phyloP scores from a whole-genome alignment of 35 echinoderm and acorn worm genomes.

The Nesometra sesokonis region DNA sequence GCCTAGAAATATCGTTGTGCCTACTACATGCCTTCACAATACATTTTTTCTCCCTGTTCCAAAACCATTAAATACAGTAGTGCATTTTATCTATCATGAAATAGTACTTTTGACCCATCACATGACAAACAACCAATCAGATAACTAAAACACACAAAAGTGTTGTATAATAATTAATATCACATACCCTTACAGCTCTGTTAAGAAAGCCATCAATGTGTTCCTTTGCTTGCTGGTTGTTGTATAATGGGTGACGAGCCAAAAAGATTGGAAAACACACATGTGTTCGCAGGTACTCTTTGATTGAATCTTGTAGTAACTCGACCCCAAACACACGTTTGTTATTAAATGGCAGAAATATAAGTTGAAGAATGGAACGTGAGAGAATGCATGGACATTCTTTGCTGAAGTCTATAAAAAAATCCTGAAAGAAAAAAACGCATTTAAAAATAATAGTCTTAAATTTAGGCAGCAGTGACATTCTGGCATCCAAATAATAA shows the following conservation, averaged over 20 bases:
- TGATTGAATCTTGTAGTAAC: slow-evolving; percentile 59
- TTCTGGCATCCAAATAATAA: too few species aligned
- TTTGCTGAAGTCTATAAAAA: slow-evolving; percentile 75
- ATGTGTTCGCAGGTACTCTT: slow-evolving; percentile 49
- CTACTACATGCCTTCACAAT: too few species aligned
- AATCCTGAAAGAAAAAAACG: slow-evolving; percentile 53
- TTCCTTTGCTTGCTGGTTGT: slow-evolving; percentile 82
- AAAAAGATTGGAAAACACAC: slow-evolving; percentile 56
- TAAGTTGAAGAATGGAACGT: slow-evolving; percentile 63
- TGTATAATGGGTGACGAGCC: slow-evolving; percentile 48
- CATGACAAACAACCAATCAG: too few species aligned
- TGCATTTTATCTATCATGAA: too few species aligned
- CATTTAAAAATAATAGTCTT: too few species aligned
- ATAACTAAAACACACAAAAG: too few species aligned
- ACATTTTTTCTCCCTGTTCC: too few species aligned
- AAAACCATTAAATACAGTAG: too few species aligned
- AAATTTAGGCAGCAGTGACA: too few species aligned
- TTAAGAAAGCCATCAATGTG: slow-evolving; percentile 60
- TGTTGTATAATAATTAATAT: too few species aligned
- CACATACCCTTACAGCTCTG: slow-evolving; percentile 67
- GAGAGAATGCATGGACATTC: slow-evolving; percentile 79
- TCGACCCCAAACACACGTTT: slow-evolving; percentile 78
- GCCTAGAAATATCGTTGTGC: too few species aligned
- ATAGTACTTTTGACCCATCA: too few species aligned
- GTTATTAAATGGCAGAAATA: slow-evolving; percentile 72